These are phyloP conservation scores for Halichoerus grypus DNA, from an alignment of 2,113 vertebrate genomes.

Conservation along the genomic window DNA sequence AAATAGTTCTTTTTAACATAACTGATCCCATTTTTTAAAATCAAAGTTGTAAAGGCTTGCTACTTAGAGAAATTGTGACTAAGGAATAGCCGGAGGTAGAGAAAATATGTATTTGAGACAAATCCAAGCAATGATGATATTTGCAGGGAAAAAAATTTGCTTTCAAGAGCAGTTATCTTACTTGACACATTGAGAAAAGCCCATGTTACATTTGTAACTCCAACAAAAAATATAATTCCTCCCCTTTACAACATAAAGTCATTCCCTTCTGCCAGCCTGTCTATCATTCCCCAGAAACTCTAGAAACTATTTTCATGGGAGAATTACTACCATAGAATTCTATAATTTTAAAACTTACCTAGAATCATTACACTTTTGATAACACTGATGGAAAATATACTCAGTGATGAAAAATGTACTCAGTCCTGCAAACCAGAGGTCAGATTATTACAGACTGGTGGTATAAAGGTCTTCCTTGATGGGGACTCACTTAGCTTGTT, in stretches of 20 bases:
- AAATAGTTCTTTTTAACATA: conserved; percentile 2
- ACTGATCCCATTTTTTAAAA: not conserved
- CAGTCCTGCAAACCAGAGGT: not conserved
- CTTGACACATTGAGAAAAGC: not conserved
- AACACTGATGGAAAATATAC: not conserved
- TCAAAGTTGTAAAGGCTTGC: not conserved
- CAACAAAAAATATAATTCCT: not conserved
- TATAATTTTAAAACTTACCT: conserved; percentile 41
- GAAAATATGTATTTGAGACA: conserved; percentile 15
- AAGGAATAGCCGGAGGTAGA: not conserved
- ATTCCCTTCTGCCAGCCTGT: not conserved
- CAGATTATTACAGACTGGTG: not conserved
- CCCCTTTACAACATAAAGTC: not conserved
- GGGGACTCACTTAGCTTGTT: not conserved
- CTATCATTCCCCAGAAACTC: not conserved
- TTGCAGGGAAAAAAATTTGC: not conserved
- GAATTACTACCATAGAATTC: conserved; percentile 4
- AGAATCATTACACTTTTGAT: not conserved
- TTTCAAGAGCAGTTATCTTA: not conserved
- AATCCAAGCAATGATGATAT: not conserved
- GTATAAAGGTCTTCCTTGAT: not conserved
- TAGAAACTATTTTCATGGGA: not conserved
- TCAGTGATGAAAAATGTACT: not conserved
- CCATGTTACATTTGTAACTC: not conserved
- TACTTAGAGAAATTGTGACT: not conserved